These are phyloP conservation scores for Sebastes matsubarae DNA, from an alignment of 2,797 vertebrate species.

Conservation along the genomic window DNA sequence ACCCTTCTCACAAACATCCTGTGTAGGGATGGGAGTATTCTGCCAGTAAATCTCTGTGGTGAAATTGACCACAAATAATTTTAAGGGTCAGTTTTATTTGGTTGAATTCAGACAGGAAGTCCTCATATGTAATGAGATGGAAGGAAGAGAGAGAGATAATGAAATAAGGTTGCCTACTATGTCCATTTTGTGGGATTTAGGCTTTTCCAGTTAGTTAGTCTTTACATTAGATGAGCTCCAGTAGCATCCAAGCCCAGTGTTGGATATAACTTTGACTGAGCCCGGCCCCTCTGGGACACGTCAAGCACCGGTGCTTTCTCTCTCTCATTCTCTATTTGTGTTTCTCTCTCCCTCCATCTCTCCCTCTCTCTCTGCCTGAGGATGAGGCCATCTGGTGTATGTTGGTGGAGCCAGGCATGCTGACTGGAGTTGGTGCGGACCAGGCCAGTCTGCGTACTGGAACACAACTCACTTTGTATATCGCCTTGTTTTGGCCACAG, in stretches of 20 bases:
- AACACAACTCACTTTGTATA: conserved; percentile 63
- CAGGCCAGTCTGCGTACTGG: conserved; percentile 57
- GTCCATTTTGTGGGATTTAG: conserved; percentile 50
- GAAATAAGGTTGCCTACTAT: conserved; percentile 12
- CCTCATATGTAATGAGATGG: conserved; percentile 18
- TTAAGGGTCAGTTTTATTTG: conserved; percentile 18
- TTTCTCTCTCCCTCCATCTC: neutral
- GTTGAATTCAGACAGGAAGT: conserved; percentile 22
- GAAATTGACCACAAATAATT: neutral
- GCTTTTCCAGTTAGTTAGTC: conserved; percentile 67
- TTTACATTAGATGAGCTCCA: conserved; percentile 60
- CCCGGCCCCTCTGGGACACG: conserved; percentile 72
- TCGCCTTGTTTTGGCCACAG: conserved; percentile 63
- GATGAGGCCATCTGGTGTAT: conserved; percentile 74
- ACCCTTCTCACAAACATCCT: neutral
- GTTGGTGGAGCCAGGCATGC: conserved; percentile 65
- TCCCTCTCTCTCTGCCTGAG: conserved; percentile 43
- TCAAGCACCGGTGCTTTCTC: conserved; percentile 64
- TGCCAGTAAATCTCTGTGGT: neutral
- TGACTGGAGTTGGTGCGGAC: conserved; percentile 56
- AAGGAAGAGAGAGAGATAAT: neutral
- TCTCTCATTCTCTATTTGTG: conserved; percentile 12
- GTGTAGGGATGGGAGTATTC: neutral
- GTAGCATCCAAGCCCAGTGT: conserved; percentile 60
- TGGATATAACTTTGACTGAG: conserved; percentile 67